These are phyloP conservation scores for Micropoecilia bifurca DNA, from an alignment of 2,797 vertebrate species.

Conservation along the genomic window DNA sequence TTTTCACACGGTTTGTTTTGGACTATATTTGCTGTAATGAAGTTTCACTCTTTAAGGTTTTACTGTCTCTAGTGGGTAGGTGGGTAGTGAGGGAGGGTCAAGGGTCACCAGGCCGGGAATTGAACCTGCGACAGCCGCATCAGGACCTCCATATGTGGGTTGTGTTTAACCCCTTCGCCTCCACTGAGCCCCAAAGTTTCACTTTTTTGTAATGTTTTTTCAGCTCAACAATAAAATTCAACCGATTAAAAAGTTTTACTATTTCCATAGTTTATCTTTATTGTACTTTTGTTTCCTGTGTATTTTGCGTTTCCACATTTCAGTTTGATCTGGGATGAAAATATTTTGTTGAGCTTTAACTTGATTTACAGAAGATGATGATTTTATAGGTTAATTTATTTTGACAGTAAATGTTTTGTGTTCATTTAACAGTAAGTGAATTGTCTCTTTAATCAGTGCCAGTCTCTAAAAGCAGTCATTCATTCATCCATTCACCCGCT, in stretches of 20 bases:
- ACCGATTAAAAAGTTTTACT: not conserved
- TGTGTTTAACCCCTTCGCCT: too few species aligned
- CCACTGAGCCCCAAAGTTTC: not conserved
- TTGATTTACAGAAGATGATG: not conserved
- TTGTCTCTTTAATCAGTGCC: slow-evolving; percentile 16
- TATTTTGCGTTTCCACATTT: not conserved
- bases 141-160: too few species aligned
- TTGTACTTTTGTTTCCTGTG: not conserved
- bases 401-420: not conserved
- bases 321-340: not conserved
- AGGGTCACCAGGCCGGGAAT: too few species aligned
- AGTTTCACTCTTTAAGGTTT: not conserved
- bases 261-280: not conserved
- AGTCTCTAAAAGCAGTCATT: slow-evolving; percentile 18
- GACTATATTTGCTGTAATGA: not conserved
- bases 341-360: not conserved
- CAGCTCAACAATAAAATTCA: not conserved
- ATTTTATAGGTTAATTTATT: not conserved
- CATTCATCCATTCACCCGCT: slow-evolving; percentile 43
- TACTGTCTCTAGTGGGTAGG: too few species aligned
- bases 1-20: too few species aligned
- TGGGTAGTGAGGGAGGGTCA: too few species aligned
- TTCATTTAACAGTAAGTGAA: slow-evolving; percentile 1
- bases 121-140: too few species aligned
- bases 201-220: too few species aligned